Evolutionary conservation across 2,888 invertebrate species (phyloP).

Genomic region (Lasiommata megera): DNA sequence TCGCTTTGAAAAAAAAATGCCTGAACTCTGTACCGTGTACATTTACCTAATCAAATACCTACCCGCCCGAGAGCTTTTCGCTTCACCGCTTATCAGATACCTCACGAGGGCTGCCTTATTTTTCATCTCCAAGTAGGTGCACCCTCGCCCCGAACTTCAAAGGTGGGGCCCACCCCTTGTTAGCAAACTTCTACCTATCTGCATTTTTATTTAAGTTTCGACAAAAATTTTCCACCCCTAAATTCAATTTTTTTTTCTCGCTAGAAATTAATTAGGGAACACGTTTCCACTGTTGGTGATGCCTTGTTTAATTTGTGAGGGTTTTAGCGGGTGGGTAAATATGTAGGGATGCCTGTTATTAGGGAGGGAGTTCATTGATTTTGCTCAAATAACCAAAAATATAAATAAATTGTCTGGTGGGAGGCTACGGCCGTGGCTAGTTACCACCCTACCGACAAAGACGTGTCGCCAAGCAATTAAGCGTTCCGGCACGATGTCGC

Average conservation of each 20-base stretch:
- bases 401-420: too few relatives aligned
- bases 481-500: too few relatives aligned
- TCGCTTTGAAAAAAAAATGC: too few relatives aligned
- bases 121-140: constrained; percentile 51
- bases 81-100: constrained; percentile 51
- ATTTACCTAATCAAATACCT: constrained; percentile 29
- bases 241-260: constrained; percentile 58
- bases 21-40: not conserved
- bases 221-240: constrained; percentile 67
- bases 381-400: constrained; percentile 2
- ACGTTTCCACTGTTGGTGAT: constrained; percentile 49
- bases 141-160: constrained; percentile 56
- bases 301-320: constrained; percentile 44
- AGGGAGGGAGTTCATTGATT: constrained; percentile 19
- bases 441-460: too few relatives aligned
- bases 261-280: constrained; percentile 57
- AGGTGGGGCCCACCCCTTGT: constrained; percentile 60
- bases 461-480: too few relatives aligned
- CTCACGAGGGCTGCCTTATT: constrained; percentile 51
- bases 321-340: constrained; percentile 11
- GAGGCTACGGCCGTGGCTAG: too few relatives aligned
- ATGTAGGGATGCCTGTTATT: constrained; percentile 17
- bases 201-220: constrained; percentile 78
- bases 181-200: constrained; percentile 59
- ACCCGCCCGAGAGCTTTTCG: constrained; percentile 42